These are phyloP conservation scores for Uromys caudimaculatus DNA, from an alignment of 2,797 vertebrate species.

Conservation along the genomic window DNA sequence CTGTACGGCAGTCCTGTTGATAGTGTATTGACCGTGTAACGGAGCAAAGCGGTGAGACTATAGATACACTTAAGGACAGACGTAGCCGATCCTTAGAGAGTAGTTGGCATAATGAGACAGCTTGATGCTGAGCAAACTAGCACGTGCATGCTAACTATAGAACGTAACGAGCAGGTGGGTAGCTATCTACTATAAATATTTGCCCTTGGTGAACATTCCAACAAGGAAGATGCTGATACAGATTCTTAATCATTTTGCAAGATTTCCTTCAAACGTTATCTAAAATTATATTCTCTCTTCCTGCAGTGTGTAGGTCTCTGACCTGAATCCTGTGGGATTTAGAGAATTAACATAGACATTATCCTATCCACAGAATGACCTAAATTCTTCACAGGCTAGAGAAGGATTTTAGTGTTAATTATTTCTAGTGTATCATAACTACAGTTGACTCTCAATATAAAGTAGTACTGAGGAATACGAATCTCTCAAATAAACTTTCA, in stretches of 20 bases:
- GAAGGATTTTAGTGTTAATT: slow-evolving; percentile 72
- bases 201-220: neutral
- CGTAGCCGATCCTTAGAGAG: neutral
- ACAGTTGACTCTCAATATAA: slow-evolving; percentile 54
- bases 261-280: neutral
- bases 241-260: neutral
- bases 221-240: neutral
- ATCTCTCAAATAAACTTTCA: neutral
- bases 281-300: slow-evolving; percentile 37
- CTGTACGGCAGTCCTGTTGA: neutral
- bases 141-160: fast-evolving
- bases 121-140: neutral
- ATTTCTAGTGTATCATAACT: slow-evolving; percentile 60
- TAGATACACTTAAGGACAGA: neutral
- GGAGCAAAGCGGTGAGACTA: neutral
- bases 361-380: slow-evolving; percentile 69
- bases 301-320: slow-evolving; percentile 7
- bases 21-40: neutral
- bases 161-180: neutral
- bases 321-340: slow-evolving; percentile 68
- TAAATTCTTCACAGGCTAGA: slow-evolving; percentile 71
- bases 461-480: neutral
- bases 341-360: slow-evolving; percentile 70
- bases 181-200: neutral
- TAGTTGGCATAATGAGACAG: neutral